Base-by-base conservation (phyloP, 2,113 vertebrate species). In the Corynorhinus townsendii region DNA sequence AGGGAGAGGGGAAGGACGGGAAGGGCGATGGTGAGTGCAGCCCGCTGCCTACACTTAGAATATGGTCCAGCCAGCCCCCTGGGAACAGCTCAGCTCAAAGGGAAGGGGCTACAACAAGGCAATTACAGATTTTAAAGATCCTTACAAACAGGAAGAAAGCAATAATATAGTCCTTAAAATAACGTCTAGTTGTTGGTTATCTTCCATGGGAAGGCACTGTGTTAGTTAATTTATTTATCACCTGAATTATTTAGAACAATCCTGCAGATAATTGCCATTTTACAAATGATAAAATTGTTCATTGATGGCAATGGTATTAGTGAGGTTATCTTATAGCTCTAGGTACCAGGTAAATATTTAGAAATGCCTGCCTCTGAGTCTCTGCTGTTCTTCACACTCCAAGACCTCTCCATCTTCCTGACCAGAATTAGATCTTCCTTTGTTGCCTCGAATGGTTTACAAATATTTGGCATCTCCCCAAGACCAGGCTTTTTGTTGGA, bases 291-390 rank as follows among this genome's bases (percentile, higher is more conserved):
- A 35, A 45, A 20, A 79, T 2, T 15, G 40, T 20, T 28, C 64
- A 24, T 11, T 30, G 47, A 4, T 2, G 10, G 11, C 38, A 14
- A 56, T 7, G 17, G 0, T n/a, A 4, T n/a, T 7, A 40, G 15
- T 15, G 7, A 47, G 3, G 35, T 35, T 30, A 62, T 11, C 40
- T 85, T 45, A 62, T 28, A 33, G 6, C 26, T 79, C 11, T 26
- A 66, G 10, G 28, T 45, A 45, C n/a, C 71, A 17, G 5, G 9
- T 3, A 19, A 15, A 49, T 11, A 33, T 86, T 76, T 76, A 66
- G 62, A 75, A 35, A 43, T 17, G 6, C 54, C 26, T 40, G 16
- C 15, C 40, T 47, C 33, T 4, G 9, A 38, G 45, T 19, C 24
- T 0, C 7, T 71, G n/a, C 0, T 71, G 16, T 79, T 92, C 45